phyloP scores from a whole-genome alignment of 2,888 invertebrate species.

The Rotaria socialis region DNA sequence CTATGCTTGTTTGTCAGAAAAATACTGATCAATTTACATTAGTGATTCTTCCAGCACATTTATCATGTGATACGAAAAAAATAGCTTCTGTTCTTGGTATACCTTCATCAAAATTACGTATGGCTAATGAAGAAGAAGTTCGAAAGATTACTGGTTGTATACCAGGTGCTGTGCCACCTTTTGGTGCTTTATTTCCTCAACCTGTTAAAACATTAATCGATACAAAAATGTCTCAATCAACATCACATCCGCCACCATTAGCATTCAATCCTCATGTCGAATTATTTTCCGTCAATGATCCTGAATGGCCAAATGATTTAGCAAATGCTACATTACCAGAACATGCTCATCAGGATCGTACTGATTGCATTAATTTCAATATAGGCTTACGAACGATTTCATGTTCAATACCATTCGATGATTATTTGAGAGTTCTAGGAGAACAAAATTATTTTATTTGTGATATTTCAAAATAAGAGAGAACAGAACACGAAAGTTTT shows the following conservation, averaged over 20 bases:
- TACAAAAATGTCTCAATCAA: neutral
- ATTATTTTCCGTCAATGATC: neutral
- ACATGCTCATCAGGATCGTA: neutral
- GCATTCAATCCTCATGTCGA: neutral
- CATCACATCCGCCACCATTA: neutral
- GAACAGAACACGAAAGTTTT: neutral
- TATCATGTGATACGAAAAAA: neutral
- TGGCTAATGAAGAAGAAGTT: neutral
- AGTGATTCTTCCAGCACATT: neutral
- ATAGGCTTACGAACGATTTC: neutral
- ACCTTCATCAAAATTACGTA: neutral
- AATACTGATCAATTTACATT: constrained; percentile 4
- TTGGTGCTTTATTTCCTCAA: neutral
- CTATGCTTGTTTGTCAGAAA: constrained; percentile 9
- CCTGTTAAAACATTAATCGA: neutral
- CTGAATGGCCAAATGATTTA: constrained; percentile 10
- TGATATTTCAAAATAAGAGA: constrained; percentile 15
- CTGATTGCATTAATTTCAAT: constrained; percentile 1
- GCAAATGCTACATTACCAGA: neutral
- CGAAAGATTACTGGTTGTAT: neutral
- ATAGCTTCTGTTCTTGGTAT: neutral
- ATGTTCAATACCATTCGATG: neutral
- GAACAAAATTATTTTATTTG: constrained; percentile 12
- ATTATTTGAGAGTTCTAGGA: constrained; percentile 1
- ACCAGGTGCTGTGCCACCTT: constrained; percentile 6